These are phyloP conservation scores for Aspiorhynchus laticeps DNA, from an alignment of 2,113 vertebrate genomes.

Conservation along the genomic window DNA sequence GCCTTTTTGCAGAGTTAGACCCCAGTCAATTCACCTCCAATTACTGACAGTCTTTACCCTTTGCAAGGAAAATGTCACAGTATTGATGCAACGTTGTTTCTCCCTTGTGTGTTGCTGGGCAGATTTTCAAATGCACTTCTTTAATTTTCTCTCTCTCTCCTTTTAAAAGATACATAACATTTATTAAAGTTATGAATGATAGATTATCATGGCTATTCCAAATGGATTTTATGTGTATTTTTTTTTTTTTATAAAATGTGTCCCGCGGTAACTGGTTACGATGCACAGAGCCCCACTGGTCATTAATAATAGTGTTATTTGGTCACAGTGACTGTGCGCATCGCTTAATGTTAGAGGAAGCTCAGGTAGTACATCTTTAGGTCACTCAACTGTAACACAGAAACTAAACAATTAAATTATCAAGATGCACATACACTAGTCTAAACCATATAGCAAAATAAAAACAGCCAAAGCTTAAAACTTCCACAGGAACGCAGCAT, in stretches of 20 bases:
- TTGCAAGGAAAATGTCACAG: constrained; percentile 49
- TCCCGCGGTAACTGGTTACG: not conserved
- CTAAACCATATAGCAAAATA: not conserved
- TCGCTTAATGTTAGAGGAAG: constrained; percentile 11
- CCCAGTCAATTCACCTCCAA: constrained; percentile 47
- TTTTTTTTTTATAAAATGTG: not conserved
- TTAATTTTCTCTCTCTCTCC: not conserved
- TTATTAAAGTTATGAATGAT: constrained; percentile 32
- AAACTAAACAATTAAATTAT: not conserved
- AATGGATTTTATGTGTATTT: constrained; percentile 7
- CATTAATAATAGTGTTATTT: constrained; percentile 34
- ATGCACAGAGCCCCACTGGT: not conserved
- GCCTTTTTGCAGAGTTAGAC: constrained; percentile 34
- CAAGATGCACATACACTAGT: not conserved
- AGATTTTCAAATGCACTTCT: constrained; percentile 31
- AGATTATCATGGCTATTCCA: not conserved
- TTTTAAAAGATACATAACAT: constrained; percentile 1
- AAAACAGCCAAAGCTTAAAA: not conserved
- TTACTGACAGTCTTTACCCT: constrained; percentile 44
- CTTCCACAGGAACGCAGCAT: not conserved
- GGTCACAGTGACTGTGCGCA: not conserved
- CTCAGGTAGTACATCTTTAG: not conserved
- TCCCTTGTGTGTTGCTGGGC: constrained; percentile 33
- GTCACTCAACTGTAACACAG: constrained; percentile 12
- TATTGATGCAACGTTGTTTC: constrained; percentile 58